These are phyloP conservation scores for Drosophila mercatorum DNA, from an alignment of 2,888 invertebrate genomes.

Conservation along the genomic window DNA sequence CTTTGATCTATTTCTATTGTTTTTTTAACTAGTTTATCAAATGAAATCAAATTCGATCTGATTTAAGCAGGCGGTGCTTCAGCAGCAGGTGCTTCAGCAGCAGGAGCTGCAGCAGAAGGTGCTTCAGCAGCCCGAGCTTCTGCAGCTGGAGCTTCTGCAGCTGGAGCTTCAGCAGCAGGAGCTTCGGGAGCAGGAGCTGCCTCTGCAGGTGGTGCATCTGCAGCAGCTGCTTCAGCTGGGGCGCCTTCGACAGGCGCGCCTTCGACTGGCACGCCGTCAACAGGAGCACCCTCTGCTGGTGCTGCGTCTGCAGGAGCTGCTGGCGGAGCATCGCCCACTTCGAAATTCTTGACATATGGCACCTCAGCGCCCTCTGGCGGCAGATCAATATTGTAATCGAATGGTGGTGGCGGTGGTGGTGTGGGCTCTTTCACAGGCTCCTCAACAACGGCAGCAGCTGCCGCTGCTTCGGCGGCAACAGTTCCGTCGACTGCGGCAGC, in stretches of 20 bases:
- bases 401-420: constrained; percentile 84
- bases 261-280: constrained; percentile 36
- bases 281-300: constrained; percentile 52
- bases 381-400: constrained; percentile 84
- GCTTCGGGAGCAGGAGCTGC: constrained; percentile 36
- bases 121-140: constrained; percentile 28
- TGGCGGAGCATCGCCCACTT: constrained; percentile 66
- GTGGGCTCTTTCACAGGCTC: constrained; percentile 80
- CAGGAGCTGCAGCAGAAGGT: constrained; percentile 47
- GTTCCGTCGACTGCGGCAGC: constrained; percentile 37
- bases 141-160: constrained; percentile 36
- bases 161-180: constrained; percentile 59
- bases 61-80: constrained; percentile 49
- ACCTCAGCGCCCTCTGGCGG: constrained; percentile 85
- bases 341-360: constrained; percentile 84
- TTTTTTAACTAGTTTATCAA: constrained; percentile 4
- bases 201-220: constrained; percentile 14
- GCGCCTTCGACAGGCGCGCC: constrained; percentile 31
- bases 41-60: constrained; percentile 28
- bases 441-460: constrained; percentile 39
- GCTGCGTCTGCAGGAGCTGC: constrained; percentile 47
- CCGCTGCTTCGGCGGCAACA: constrained; percentile 20
- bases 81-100: constrained; percentile 26
- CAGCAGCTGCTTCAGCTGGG: neutral
- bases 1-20: constrained; percentile 51